Conservation (phyloP, 2,888 invertebrate genomes). For the Platycnemis pennipes region DNA sequence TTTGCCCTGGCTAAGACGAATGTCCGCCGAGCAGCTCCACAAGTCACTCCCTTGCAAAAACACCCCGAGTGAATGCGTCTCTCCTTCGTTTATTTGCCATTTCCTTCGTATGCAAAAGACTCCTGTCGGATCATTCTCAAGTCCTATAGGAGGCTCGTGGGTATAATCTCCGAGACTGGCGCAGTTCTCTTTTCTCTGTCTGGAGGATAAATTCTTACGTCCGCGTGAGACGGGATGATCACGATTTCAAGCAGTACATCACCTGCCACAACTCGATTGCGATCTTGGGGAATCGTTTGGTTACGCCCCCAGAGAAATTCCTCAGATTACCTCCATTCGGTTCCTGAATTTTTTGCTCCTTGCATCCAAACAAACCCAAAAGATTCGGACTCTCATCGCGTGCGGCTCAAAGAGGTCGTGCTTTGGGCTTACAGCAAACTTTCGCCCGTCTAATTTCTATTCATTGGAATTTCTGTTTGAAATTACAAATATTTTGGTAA, state of each 20-base stretch:
- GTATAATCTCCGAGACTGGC: background rate
- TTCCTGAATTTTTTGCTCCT: background rate
- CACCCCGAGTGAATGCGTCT: background rate
- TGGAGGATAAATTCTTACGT: background rate
- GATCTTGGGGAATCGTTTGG: background rate
- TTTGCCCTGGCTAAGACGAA: background rate
- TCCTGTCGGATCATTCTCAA: background rate
- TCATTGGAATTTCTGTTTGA: no score
- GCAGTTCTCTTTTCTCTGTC: background rate
- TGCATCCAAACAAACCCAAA: background rate
- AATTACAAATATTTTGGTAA: no score
- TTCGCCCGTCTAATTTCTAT: background rate
- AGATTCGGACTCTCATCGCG: background rate
- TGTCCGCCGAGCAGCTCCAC: background rate
- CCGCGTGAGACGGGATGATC: background rate
- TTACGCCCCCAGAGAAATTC: background rate
- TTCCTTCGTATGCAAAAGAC: constrained; percentile 2
- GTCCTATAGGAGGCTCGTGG: background rate
- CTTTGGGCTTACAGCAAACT: background rate
- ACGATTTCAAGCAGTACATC: background rate
- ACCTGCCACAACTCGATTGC: background rate
- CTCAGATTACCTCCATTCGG: background rate
- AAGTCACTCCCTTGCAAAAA: background rate
- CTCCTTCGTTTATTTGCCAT: background rate
- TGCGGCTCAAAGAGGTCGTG: background rate